Conservation (phyloP, 2,888 invertebrate species). For the Strigamia transsilvanica region DNA sequence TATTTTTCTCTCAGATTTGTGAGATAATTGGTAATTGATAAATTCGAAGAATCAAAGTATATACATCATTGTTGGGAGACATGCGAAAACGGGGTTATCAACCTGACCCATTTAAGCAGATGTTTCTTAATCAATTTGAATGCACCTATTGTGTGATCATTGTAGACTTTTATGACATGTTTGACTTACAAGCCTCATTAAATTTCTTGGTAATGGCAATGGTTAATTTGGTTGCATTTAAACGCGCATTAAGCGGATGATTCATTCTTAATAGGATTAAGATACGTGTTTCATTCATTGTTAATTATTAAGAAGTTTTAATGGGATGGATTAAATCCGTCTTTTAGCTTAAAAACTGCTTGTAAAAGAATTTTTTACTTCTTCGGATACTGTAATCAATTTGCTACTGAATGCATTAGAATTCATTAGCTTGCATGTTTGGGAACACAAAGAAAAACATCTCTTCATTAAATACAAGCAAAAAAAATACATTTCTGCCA, state of each 20-base stretch:
- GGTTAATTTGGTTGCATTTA: not conserved
- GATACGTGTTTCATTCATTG: not conserved
- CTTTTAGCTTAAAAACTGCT: not conserved
- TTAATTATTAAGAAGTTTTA: not conserved
- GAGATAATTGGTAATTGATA: too few species aligned
- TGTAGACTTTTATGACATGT: not conserved
- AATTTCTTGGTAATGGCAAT: not conserved
- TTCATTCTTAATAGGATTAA: not conserved
- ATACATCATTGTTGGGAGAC: too few species aligned
- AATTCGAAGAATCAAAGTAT: too few species aligned
- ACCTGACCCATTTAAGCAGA: too few species aligned
- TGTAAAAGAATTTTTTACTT: slow-evolving; percentile 6
- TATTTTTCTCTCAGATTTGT: too few species aligned
- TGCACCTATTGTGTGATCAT: too few species aligned
- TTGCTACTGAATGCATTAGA: slow-evolving; percentile 2
- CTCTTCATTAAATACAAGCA: not conserved
- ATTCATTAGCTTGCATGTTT: not conserved
- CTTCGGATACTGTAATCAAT: not conserved
- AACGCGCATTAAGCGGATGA: not conserved
- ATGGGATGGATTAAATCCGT: not conserved
- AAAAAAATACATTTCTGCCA: too few species aligned
- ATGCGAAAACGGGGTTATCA: too few species aligned
- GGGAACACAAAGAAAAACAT: not conserved
- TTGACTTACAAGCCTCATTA: not conserved
- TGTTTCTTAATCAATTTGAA: too few species aligned